Evolutionary conservation across 1,140 invertebrate genomes (phyloP).

Genomic region (Meloidogyne hapla): DNA sequence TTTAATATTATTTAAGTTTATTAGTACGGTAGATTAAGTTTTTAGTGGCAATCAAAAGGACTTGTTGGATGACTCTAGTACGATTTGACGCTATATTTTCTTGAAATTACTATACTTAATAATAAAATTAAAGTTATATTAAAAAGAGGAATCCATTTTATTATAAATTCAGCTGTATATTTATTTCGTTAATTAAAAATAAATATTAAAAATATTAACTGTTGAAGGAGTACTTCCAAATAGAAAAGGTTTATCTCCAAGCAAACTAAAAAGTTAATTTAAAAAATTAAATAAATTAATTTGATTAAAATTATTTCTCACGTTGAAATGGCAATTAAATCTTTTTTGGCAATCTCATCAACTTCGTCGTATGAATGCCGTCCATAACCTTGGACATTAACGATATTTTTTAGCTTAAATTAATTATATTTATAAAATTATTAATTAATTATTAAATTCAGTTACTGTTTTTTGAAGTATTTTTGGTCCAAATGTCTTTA

Average conservation of each 20-base stretch:
- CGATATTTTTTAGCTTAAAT: conserved; percentile 29
- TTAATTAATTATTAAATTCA: neutral
- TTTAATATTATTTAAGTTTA: no score
- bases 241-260: conserved; percentile 87
- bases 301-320: neutral
- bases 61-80: no score
- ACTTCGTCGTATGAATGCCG: conserved; percentile 85
- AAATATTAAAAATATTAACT: conserved; percentile 65
- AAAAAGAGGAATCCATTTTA: no score
- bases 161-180: no score
- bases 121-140: no score
- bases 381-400: conserved; percentile 73
- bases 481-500: conserved; percentile 36
- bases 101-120: no score
- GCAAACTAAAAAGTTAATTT: conserved; percentile 79
- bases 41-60: no score
- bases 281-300: conserved; percentile 65
- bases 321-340: conserved; percentile 84
- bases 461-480: conserved; percentile 8
- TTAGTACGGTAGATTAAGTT: no score
- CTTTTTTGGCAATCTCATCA: conserved; percentile 82
- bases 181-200: no score
- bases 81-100: no score
- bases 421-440: neutral
- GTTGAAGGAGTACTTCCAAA: conserved; percentile 85